Evolutionary conservation across 2,113 vertebrate genomes (phyloP).

Genomic region (Microtus ochrogaster): DNA sequence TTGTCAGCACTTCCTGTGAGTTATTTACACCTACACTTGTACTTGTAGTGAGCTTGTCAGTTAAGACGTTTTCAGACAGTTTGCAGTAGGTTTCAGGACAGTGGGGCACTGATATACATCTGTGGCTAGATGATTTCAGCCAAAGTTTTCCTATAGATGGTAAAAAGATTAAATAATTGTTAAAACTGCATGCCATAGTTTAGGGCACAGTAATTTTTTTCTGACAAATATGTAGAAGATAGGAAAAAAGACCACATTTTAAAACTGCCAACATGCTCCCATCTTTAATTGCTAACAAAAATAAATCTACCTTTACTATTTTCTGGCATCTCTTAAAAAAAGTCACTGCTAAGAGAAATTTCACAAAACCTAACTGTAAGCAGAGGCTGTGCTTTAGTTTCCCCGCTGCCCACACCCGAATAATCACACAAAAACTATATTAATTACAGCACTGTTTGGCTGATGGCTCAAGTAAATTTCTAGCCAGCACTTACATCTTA

Average conservation of each 20-base stretch:
- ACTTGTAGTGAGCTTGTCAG: not conserved
- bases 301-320: conserved; percentile 41
- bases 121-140: not conserved
- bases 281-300: conserved; percentile 25
- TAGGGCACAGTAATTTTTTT: not conserved
- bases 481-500: too few species aligned
- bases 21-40: not conserved
- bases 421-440: too few species aligned
- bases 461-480: too few species aligned
- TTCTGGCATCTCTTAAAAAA: not conserved
- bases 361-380: not conserved
- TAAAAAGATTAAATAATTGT: conserved; percentile 20
- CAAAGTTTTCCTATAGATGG: conserved; percentile 12
- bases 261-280: not conserved
- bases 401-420: too few species aligned
- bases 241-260: not conserved
- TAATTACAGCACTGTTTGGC: too few species aligned
- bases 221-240: not conserved
- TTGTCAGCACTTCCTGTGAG: not conserved
- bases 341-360: conserved; percentile 1
- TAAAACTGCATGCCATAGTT: not conserved
- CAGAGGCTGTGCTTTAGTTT: too few species aligned
- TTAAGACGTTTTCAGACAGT: not conserved
- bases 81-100: not conserved
- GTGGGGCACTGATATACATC: not conserved